Base-by-base conservation (phyloP, 2,113 vertebrate species). In the Cyprinodon tularosa region DNA sequence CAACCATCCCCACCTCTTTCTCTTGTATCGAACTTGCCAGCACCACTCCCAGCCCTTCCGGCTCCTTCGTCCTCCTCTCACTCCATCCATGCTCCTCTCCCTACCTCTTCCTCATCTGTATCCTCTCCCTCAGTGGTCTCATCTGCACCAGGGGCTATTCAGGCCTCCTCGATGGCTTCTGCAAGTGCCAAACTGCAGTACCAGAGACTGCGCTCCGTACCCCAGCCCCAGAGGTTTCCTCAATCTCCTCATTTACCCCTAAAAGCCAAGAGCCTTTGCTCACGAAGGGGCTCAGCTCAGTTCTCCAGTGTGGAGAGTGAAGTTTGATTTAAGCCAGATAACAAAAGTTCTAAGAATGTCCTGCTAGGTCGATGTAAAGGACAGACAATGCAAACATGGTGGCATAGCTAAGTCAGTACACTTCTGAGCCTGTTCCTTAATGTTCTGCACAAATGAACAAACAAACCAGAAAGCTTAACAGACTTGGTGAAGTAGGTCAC, bases 231-330 rank as follows among this genome's bases (percentile, higher is more conserved):
- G 85, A 90, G 94, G 76, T 94, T 93, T 78, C 89, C 91, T 65
- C 94, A 94, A 44, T 94, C 94, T 22, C 94, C 94, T 39, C 94
- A 94, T 80, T 85, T 93, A 81, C 94, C 94, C 62, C 91, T 95
- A 61, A 95, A 95, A 92, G 87, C 93, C 91, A 94, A 94, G 92
- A 95, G 95, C 90, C 92, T 97, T 85, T 96, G 96, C 89, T 96
- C 96, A 0, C 94, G 96, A 74, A 91, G 96, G 71, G 96, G 95
- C 71, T 97, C 96, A 1, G 95, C 96, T 68, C 96, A 97, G 85
- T 97, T 97, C 87, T 97, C 96, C 86, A 97, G 96, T 42, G 94
- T 97, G 78, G 96, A 97, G 90, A 97, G 96, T 0, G 96, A 97
- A 87, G 96, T 97, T 90, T 97, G 95, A 97, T 50, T 66, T 72